These are phyloP conservation scores for Drosophila takahashii DNA, from an alignment of 1,140 invertebrate genomes.

Conservation along the genomic window DNA sequence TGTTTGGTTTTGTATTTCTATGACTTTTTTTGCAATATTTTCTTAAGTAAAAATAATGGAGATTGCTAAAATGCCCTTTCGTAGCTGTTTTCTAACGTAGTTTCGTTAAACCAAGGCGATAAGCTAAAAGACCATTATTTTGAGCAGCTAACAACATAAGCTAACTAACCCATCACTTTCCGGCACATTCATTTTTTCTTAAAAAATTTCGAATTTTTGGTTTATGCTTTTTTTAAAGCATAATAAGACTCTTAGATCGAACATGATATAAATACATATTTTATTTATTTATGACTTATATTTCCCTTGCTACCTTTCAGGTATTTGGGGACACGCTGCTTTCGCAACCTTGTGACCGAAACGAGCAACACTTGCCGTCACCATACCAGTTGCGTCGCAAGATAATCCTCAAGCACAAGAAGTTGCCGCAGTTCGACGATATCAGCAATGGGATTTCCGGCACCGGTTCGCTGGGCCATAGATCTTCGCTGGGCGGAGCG, in stretches of 20 bases:
- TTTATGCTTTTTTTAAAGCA: too few relatives aligned
- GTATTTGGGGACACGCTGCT: conserved; percentile 96
- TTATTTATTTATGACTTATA: background rate
- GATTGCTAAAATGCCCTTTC: too few relatives aligned
- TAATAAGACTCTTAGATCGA: too few relatives aligned
- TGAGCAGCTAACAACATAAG: too few relatives aligned
- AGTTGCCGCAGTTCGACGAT: conserved; percentile 93
- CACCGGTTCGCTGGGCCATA: conserved; percentile 53
- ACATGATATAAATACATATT: background rate
- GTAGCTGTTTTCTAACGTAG: too few relatives aligned
- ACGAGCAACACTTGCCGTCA: conserved; percentile 94
- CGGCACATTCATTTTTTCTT: too few relatives aligned
- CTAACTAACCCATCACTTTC: too few relatives aligned
- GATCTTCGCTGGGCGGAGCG: conserved; percentile 58
- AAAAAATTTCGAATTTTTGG: too few relatives aligned
- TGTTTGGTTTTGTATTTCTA: background rate
- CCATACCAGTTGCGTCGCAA: conserved; percentile 91
- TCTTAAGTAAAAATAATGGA: too few relatives aligned
- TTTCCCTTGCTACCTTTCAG: conserved; percentile 18
- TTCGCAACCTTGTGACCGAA: conserved; percentile 91
- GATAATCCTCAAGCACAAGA: conserved; percentile 97
- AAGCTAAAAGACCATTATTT: too few relatives aligned
- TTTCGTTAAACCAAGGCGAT: too few relatives aligned
- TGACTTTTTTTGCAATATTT: background rate
- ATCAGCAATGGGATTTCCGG: conserved; percentile 68